Base-by-base conservation (phyloP, 1,140 invertebrate species). In the Drosophila carrolli region DNA sequence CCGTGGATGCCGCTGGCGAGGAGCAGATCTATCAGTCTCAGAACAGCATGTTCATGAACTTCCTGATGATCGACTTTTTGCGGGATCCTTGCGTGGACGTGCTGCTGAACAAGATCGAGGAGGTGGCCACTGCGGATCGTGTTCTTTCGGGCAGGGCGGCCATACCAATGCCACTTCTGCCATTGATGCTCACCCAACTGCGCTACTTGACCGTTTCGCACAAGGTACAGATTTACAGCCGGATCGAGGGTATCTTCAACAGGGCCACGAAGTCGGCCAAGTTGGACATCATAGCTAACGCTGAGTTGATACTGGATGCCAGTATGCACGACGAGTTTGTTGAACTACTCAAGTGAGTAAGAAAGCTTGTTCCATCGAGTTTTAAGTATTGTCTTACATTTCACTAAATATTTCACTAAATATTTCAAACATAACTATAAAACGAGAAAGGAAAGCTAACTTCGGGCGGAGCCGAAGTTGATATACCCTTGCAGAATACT, bases 31-130 rank as follows among this genome's bases (percentile, higher is more conserved):
- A 91, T 76, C 88, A 91, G 57, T 92, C 91, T 0, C 93, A 93
- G 70, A 93, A 93, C 44, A 93, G 93, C 79, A 91, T 93, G 81
- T 91, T 92, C 10, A 78, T 90, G 19, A 91, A 93, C 55, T 92
- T 94, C 48, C 67, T 94, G 0, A 93, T 93, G 85, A 91, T 93
- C 14, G 81, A 91, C 50, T 85, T 78, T 38, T 50, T 94, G 38
- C 93, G 93, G 43, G 81, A 92, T 23, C 76, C 91, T 5, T 89
- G 93, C 16, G 70, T 93, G 9, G 90, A 93, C 5, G 72, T 93
- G 13, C 61, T 94, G 9, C 66, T 93, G 5, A 85, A 92, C 19
- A 89, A 89, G 78, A 83, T 93, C 51, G 92, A 91, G 13, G 76
- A 84, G 61, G 62, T 83, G 61, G 71, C 88, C 19, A 65, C 43